These are phyloP conservation scores for Symphodus melops DNA, from an alignment of 2,113 vertebrate species.

Conservation along the genomic window DNA sequence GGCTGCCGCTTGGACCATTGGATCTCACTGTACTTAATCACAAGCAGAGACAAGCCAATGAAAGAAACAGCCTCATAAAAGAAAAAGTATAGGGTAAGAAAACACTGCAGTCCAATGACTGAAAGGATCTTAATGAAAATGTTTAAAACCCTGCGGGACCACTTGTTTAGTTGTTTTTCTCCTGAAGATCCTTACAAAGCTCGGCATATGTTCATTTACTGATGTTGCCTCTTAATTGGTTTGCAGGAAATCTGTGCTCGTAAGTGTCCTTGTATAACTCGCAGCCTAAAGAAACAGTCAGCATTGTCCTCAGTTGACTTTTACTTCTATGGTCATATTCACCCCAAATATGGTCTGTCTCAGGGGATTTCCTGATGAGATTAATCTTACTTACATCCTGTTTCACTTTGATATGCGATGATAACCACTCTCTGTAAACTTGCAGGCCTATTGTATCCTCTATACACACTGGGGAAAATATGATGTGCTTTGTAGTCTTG, in stretches of 20 bases:
- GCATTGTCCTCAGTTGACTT: slow-evolving; percentile 6
- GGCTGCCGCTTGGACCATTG: too few species aligned
- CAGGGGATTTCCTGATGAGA: slow-evolving; percentile 3
- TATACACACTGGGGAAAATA: slow-evolving; percentile 19
- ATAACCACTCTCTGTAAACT: slow-evolving; percentile 16
- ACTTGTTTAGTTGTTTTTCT: neutral
- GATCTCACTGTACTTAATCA: too few species aligned
- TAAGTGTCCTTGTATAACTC: neutral
- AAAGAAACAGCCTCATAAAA: too few species aligned
- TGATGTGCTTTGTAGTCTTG: slow-evolving; percentile 2
- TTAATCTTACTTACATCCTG: neutral
- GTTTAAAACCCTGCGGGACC: too few species aligned
- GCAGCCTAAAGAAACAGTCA: neutral
- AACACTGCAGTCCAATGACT: too few species aligned
- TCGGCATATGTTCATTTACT: slow-evolving; percentile 1
- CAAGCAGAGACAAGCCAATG: too few species aligned
- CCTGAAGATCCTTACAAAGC: neutral
- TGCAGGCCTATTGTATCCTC: slow-evolving; percentile 2
- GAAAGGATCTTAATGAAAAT: neutral
- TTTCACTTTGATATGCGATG: slow-evolving; percentile 6
- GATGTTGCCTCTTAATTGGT: neutral
- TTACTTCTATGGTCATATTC: slow-evolving; percentile 5
- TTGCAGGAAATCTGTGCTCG: neutral
- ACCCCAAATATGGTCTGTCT: neutral
- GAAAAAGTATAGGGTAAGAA: too few species aligned